Percentiles rank a stretch among this genome's conserved stretches.
These are phyloP conservation scores for Archilochus colubris DNA, from an alignment of 2,113 vertebrate genomes.

Conservation along the genomic window DNA sequence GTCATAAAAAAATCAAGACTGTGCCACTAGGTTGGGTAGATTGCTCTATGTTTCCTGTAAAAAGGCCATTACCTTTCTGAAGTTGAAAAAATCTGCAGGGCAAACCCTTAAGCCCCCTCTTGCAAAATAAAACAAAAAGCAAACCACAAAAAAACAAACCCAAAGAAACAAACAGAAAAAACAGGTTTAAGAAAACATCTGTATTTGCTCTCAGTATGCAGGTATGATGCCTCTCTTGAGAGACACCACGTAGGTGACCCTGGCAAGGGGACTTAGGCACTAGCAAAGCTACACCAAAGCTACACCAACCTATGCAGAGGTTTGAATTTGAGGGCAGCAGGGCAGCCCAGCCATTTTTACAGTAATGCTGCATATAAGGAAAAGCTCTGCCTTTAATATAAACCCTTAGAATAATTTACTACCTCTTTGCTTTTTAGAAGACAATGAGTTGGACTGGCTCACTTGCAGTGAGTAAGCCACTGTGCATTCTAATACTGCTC, in stretches of 20 bases:
- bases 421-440: neutral
- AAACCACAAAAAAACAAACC: neutral
- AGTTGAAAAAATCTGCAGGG: neutral
- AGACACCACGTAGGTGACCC: neutral
- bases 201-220: accelerated
- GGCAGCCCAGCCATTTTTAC: neutral
- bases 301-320: neutral
- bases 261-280: neutral
- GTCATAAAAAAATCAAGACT: neutral
- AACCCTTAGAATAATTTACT: neutral
- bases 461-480: neutral
- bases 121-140: neutral
- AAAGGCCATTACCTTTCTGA: neutral
- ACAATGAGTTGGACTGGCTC: neutral
- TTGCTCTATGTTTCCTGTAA: neutral
- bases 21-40: neutral
- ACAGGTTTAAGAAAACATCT: neutral
- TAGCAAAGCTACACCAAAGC: neutral
- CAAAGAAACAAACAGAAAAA: neutral
- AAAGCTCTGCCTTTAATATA: neutral
- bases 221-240: neutral
- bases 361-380: neutral
- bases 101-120: neutral
- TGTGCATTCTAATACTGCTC: neutral
- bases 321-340: neutral